Percentiles rank a stretch among this genome's conserved stretches.
Conservation (phyloP, 2,888 invertebrate genomes). For the Tillus elongatus region DNA sequence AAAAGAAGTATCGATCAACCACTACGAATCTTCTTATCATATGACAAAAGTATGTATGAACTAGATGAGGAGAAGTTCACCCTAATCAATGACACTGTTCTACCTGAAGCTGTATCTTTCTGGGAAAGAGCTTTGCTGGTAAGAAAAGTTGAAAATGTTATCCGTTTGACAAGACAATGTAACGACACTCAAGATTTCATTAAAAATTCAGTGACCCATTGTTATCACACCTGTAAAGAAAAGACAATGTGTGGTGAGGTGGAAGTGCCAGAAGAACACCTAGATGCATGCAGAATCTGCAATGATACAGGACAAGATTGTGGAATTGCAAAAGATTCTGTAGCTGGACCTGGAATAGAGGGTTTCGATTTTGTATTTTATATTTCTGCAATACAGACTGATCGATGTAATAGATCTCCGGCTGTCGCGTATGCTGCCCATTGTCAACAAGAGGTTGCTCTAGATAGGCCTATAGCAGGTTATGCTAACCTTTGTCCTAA, state of each 20-base stretch:
- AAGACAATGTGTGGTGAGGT: constrained; percentile 96
- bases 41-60: constrained; percentile 84
- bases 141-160: constrained; percentile 74
- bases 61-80: constrained; percentile 40
- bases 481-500: constrained; percentile 97
- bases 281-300: constrained; percentile 85
- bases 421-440: constrained; percentile 98
- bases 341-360: constrained; percentile 58
- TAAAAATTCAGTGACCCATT: constrained; percentile 73
- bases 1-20: constrained; percentile 76
- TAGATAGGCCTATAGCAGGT: constrained; percentile 97
- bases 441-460: constrained; percentile 89
- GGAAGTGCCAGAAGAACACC: constrained; percentile 81
- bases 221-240: constrained; percentile 72
- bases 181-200: constrained; percentile 82
- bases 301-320: constrained; percentile 82
- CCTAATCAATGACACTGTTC: constrained; percentile 65
- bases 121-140: constrained; percentile 91
- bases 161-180: constrained; percentile 83
- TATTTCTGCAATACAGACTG: constrained; percentile 89
- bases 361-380: constrained; percentile 94
- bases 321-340: constrained; percentile 47
- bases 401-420: constrained; percentile 77
- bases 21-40: constrained; percentile 72
- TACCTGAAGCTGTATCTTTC: constrained; percentile 85